Evolutionary conservation across 2,113 vertebrate genomes (phyloP), one percentile per base, ranked within the genome.

Genomic region (Sander lucioperca): DNA sequence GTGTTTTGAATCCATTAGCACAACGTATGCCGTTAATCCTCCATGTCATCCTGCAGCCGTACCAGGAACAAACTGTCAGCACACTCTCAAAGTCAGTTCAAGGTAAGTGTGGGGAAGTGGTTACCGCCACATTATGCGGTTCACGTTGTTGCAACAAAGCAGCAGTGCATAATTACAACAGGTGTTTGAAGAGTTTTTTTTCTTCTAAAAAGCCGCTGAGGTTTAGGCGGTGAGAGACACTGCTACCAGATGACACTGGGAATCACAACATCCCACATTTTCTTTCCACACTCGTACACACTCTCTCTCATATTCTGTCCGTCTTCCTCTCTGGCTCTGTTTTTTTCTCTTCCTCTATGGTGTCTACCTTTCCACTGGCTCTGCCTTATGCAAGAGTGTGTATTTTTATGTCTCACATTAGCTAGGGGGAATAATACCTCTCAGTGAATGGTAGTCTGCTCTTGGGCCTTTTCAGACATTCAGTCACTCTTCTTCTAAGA

Each of bases 401-500:
- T 92, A 80, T 93, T 93, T 94, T 93, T 92, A 92, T 94, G 90
- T 83, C 83, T 91, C 82, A 25, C 80, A 88, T 93, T 93, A 93
- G 90, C 83, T 58, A 19, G 80, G 53, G 84, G 89, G 90, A 92
- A 93, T 92, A 94, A 93, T 92, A 90, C 87, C 87, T 85, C 82
- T 87, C 65, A 27, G 79, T 92, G 91, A 92, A 94, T 87, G 74
- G 84, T 82, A 91, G 93, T 91, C 92, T 94, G 82, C 86, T 90
- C 84, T 79, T 71, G 70, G 87, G 58, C 86, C 86, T 89, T 94
- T 89, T 95, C 93, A 96, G 94, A 95, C 94, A 91, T 95, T 95
- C 93, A 94, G 94, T 95, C 94, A 95, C 92, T 93, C 76, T 90
- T 93, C 88, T 87, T 93, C 89, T 93, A 93, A 94, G 92, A 95